phyloP scores from a whole-genome alignment of 30 jellyfish, hydroid and myxozoan species.

The Aurelia sp. region DNA sequence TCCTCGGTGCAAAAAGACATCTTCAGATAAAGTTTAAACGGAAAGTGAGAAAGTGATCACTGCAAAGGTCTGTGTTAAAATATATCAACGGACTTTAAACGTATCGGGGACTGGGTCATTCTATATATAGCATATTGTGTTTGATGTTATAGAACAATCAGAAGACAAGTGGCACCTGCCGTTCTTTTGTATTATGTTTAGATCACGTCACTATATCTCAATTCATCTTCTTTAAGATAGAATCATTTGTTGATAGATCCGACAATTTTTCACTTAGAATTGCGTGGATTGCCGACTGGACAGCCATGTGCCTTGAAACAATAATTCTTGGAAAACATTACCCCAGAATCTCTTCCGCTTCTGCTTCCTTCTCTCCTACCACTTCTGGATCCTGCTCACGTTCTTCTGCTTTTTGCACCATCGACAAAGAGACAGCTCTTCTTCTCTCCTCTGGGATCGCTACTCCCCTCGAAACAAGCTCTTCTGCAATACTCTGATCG shows the following conservation, averaged over 20 bases:
- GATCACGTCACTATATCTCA: neutral
- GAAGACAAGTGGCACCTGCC: too few relatives aligned
- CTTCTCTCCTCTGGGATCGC: slow-evolving; percentile 26
- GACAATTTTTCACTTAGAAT: neutral
- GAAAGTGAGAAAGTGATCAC: neutral
- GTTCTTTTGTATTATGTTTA: too few relatives aligned
- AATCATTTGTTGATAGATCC: too few relatives aligned
- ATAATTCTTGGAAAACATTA: too few relatives aligned
- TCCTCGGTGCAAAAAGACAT: too few relatives aligned
- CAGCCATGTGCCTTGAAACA: too few relatives aligned
- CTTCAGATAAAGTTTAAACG: too few relatives aligned
- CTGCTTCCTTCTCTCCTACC: neutral
- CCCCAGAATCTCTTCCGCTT: slow-evolving; percentile 8
- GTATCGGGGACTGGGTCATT: too few relatives aligned
- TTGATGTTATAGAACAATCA: too few relatives aligned
- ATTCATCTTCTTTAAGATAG: neutral
- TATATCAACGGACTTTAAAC: too few relatives aligned
- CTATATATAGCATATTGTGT: too few relatives aligned
- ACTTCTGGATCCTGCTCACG: neutral
- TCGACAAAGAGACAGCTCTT: slow-evolving; percentile 4
- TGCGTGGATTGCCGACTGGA: neutral
- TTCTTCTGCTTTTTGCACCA: neutral
- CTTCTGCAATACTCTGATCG: slow-evolving; percentile 42
- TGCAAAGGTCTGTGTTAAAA: neutral
- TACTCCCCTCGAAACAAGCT: slow-evolving; percentile 12